phyloP scores from a whole-genome alignment of 2,113 vertebrate genomes.

The Ageneiosus marmoratus region DNA sequence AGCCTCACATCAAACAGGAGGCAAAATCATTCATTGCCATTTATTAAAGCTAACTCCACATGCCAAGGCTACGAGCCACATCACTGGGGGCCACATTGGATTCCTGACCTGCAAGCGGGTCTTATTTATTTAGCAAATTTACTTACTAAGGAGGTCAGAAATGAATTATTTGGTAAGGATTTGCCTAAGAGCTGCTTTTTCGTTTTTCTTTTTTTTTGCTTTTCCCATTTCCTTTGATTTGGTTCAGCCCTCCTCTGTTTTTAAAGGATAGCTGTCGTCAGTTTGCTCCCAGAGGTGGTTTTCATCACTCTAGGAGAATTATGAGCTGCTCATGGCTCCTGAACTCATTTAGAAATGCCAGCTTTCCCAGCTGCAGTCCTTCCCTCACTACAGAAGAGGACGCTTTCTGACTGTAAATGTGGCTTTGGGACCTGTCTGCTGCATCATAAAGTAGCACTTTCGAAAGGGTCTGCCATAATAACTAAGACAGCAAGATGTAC shows the following conservation, averaged over 20 bases:
- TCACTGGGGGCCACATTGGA: constrained; percentile 69
- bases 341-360: constrained; percentile 70
- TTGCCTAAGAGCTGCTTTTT: constrained; percentile 64
- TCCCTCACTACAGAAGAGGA: constrained; percentile 46
- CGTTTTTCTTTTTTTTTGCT: constrained; percentile 51
- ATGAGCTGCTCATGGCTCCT: constrained; percentile 68
- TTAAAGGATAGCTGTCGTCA: constrained; percentile 64
- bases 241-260: constrained; percentile 40
- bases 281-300: constrained; percentile 64
- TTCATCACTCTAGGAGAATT: constrained; percentile 70
- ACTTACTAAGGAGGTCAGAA: constrained; percentile 80
- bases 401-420: constrained; percentile 12
- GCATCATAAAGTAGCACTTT: neutral
- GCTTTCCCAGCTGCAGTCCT: constrained; percentile 56
- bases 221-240: constrained; percentile 73
- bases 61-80: constrained; percentile 72
- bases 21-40: constrained; percentile 72
- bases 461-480: neutral
- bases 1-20: constrained; percentile 73
- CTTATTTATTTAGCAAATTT: constrained; percentile 82
- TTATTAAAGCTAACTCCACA: constrained; percentile 69
- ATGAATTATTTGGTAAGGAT: constrained; percentile 79
- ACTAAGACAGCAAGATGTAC: constrained; percentile 1
- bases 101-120: constrained; percentile 76
- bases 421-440: neutral